Conservation (phyloP, 2,797 vertebrate species). For the Argentina silus region DNA sequence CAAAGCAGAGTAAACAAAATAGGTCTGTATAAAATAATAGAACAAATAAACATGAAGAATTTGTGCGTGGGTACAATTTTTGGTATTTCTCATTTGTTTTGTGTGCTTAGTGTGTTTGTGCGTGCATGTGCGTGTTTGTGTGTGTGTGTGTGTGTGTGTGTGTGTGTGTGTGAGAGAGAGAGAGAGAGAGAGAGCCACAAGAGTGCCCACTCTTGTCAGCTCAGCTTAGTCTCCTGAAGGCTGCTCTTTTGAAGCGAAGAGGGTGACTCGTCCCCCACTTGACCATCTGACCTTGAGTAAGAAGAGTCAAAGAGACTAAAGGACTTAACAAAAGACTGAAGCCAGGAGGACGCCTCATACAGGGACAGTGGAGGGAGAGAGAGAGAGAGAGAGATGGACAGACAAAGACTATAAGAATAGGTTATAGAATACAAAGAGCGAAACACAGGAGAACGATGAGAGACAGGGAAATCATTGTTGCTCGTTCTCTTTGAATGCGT, state of each 20-base stretch:
- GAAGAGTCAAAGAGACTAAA: conserved; percentile 36
- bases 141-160: conserved; percentile 13
- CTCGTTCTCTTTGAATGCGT: neutral
- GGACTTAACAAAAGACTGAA: conserved; percentile 14
- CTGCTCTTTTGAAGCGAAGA: conserved; percentile 47
- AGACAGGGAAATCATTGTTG: neutral
- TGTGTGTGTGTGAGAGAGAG: conserved; percentile 14
- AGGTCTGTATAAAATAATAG: neutral
- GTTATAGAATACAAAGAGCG: neutral
- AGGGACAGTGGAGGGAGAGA: neutral
- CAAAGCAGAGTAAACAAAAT: conserved; percentile 27
- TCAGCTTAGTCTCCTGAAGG: conserved; percentile 28
- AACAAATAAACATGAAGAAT: no score
- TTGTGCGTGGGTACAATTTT: neutral
- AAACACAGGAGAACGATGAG: neutral
- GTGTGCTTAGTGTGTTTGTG: conserved; percentile 20
- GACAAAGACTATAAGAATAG: neutral
- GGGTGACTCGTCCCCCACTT: conserved; percentile 33
- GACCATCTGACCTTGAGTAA: conserved; percentile 51
- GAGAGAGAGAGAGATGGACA: neutral
- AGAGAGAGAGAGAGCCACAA: no score
- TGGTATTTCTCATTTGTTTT: conserved; percentile 13
- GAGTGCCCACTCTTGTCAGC: neutral
- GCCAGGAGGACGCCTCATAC: conserved; percentile 17
- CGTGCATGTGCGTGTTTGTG: conserved; percentile 8